Base-by-base conservation (phyloP, 2,797 vertebrate species). In the Cyprinodon diabolis region DNA sequence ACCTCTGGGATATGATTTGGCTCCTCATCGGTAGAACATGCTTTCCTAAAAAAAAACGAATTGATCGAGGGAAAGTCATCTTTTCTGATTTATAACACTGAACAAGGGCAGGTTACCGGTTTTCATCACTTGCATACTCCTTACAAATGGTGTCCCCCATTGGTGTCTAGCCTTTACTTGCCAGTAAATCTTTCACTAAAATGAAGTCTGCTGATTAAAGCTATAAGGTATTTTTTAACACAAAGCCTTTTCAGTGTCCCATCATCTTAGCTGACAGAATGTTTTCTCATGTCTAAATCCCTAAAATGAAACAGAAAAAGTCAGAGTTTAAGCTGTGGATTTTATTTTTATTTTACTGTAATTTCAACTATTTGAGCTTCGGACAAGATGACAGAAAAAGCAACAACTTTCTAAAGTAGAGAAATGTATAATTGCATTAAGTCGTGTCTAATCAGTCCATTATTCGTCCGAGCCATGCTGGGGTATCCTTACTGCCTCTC, bases 341-440 rank as follows among this genome's bases (percentile, higher is more conserved):
- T 75, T 78, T 68, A 82, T 37, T 72, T 91, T 89, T 92, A 90
- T 85, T 89, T 79, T 63, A 84, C 66, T 80, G 52, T 73, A 84
- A 68, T 30, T 0, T 82, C 37, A 0, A 0, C 43, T 49, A 51
- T 74, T 83, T 77, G 49, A 62, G 57, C 49, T 55, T 48, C 17
- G 21, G 74, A 62, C 45, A 74, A 23, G 47, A 76, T 17, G 43
- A 77, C 5, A 17, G 15, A 21, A 60, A 72, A 67, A 11, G 25
- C 55, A 72, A 67, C 51, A 71, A n/a, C 45, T 51, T 66, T 68
- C 75, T 21, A 67, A 63, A 72, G 51, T 21, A 74, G 48, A 56
- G 56, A 51, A n/a, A 12, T 58, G 48, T 62, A 35, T 5, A 58
- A 43, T 43, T 51, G 35, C 51, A 57, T 45, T 68, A 75, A 77